phyloP scores from a whole-genome alignment of 2,113 vertebrate species.

The Peromyscus californicus region DNA sequence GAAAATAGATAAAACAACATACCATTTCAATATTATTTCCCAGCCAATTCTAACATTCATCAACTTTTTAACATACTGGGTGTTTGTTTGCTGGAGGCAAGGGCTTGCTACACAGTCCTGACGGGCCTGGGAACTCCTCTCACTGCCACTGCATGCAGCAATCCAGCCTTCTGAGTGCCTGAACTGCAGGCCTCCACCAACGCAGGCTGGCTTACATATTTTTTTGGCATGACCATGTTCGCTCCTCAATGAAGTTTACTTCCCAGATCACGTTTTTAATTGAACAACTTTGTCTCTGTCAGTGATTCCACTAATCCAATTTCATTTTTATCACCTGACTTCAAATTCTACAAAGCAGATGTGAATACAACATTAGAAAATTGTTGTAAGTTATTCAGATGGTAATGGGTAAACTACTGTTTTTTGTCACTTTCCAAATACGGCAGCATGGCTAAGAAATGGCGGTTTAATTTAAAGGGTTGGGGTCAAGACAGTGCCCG shows the following conservation, averaged over 20 bases:
- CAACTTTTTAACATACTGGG: conserved; percentile 14
- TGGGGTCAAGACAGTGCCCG: neutral
- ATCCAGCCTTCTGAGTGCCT: neutral
- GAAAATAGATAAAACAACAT: conserved; percentile 15
- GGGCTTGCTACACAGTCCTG: neutral
- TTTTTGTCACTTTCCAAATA: conserved; percentile 50
- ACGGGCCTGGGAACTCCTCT: neutral
- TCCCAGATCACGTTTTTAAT: conserved; percentile 40
- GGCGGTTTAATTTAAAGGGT: neutral
- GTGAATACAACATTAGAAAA: conserved; percentile 34
- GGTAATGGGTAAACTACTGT: neutral
- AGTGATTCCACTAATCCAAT: conserved; percentile 49
- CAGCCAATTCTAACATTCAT: conserved; percentile 25
- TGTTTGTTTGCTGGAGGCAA: neutral
- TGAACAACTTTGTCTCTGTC: conserved; percentile 23
- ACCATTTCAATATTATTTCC: conserved; percentile 47
- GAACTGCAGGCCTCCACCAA: neutral
- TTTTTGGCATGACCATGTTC: neutral
- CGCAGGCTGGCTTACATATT: neutral
- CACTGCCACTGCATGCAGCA: neutral
- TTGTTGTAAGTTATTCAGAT: conserved; percentile 63
- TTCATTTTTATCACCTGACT: conserved; percentile 43
- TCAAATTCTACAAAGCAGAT: conserved; percentile 26
- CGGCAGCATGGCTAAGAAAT: neutral
- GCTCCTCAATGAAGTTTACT: neutral